phyloP scores from a whole-genome alignment of 2,797 vertebrate species.

The Agapornis canus region DNA sequence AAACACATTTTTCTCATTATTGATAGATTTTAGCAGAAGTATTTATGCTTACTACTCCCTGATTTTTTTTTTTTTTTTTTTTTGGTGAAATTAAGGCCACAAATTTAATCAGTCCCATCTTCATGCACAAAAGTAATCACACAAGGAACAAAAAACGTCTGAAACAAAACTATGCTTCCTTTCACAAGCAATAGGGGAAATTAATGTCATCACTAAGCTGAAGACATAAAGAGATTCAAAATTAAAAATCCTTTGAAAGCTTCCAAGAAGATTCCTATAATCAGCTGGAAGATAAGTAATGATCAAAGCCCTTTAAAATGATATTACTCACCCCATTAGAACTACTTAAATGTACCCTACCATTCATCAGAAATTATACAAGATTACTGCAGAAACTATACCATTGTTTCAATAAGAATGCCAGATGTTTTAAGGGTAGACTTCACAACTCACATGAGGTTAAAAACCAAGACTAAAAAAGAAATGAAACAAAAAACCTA shows the following conservation, averaged over 20 bases:
- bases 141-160: conserved; percentile 76
- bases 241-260: conserved; percentile 83
- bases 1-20: background rate
- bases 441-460: conserved; percentile 53
- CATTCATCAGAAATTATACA: conserved; percentile 87
- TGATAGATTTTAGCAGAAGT: conserved; percentile 27
- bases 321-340: conserved; percentile 82
- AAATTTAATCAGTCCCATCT: conserved; percentile 82
- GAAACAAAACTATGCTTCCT: conserved; percentile 78
- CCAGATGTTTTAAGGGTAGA: conserved; percentile 86
- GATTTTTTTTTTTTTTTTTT: conserved; percentile 57
- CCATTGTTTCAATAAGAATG: conserved; percentile 81
- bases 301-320: conserved; percentile 88
- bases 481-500: conserved; percentile 10
- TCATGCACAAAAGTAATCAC: conserved; percentile 82
- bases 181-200: conserved; percentile 82
- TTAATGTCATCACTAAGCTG: conserved; percentile 83
- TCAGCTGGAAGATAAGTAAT: conserved; percentile 88
- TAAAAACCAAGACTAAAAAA: conserved; percentile 67
- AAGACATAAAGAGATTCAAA: conserved; percentile 84
- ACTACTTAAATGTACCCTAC: conserved; percentile 83
- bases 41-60: background rate
- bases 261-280: conserved; percentile 85
- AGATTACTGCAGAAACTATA: conserved; percentile 76
- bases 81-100: conserved; percentile 43